These are phyloP conservation scores for Escarpia spicata DNA, from an alignment of 2,888 invertebrate genomes.

Conservation along the genomic window DNA sequence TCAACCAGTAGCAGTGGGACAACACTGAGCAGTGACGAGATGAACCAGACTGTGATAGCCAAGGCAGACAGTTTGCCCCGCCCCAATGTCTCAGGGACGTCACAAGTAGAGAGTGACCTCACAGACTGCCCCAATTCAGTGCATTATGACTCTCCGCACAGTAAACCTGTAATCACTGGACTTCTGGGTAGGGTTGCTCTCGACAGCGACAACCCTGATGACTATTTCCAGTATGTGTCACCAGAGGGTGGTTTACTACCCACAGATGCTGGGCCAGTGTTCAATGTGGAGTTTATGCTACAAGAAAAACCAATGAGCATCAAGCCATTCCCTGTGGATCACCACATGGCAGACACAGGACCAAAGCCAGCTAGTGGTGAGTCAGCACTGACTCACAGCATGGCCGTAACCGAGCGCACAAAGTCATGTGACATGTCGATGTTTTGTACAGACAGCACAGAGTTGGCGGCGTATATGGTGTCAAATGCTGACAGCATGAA, in stretches of 20 bases:
- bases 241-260: not conserved
- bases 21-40: conserved; percentile 30
- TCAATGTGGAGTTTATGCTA: not conserved
- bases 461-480: conserved; percentile 38
- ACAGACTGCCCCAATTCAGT: not conserved
- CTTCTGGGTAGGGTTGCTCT: not conserved
- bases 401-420: not conserved
- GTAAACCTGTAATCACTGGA: not conserved
- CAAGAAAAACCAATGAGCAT: not conserved
- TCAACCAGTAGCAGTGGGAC: conserved; percentile 28
- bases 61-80: not conserved
- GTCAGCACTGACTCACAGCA: not conserved
- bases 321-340: not conserved
- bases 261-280: not conserved
- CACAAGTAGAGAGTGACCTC: not conserved
- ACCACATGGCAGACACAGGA: not conserved
- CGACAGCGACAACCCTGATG: not conserved
- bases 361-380: not conserved
- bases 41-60: conserved; percentile 33
- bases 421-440: conserved; percentile 22
- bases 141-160: not conserved
- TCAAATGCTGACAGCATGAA: conserved; percentile 28
- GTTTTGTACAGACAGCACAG: conserved; percentile 38
- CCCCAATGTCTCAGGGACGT: not conserved
- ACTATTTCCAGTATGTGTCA: not conserved